Percentiles rank a stretch among this genome's conserved stretches.
These are phyloP conservation scores for Drosophila kepulauana DNA, from an alignment of 1,140 invertebrate species.

Conservation along the genomic window DNA sequence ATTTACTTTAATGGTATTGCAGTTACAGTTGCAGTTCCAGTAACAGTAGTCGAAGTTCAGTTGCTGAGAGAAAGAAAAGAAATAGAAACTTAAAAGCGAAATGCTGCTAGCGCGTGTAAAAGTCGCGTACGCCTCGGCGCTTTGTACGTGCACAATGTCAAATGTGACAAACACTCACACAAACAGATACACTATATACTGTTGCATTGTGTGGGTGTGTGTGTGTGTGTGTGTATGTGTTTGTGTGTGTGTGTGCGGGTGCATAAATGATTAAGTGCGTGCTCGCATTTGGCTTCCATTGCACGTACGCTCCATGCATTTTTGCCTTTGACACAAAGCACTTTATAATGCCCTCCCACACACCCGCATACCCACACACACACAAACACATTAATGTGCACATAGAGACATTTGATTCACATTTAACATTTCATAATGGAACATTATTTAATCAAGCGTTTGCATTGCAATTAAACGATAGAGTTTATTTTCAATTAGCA, in stretches of 20 bases:
- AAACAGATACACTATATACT: conserved; percentile 9
- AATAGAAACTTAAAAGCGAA: conserved; percentile 52
- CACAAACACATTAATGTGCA: conserved; percentile 6
- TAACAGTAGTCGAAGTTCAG: neutral
- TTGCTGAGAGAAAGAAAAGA: conserved; percentile 11
- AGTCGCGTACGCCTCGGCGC: conserved; percentile 58
- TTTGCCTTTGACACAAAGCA: conserved; percentile 74
- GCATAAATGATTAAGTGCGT: conserved; percentile 58
- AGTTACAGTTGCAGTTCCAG: conserved; percentile 7
- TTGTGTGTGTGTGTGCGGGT: conserved; percentile 30
- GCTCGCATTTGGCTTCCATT: conserved; percentile 53
- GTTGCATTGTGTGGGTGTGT: neutral
- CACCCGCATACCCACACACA: conserved; percentile 8
- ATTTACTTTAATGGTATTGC: conserved; percentile 46
- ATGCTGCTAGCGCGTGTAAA: conserved; percentile 59
- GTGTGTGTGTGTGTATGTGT: conserved; percentile 7
- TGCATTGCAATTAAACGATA: conserved; percentile 41
- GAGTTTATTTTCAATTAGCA: conserved; percentile 13
- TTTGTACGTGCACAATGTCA: conserved; percentile 63
- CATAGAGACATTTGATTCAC: conserved; percentile 48
- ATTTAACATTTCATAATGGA: conserved; percentile 33
- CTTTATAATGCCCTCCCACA: conserved; percentile 63
- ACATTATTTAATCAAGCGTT: conserved; percentile 55
- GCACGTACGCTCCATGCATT: conserved; percentile 74
- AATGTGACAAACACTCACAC: conserved; percentile 51